Evolutionary conservation across 2,797 vertebrate species (phyloP).

Genomic region (Notolepis coatsorum): DNA sequence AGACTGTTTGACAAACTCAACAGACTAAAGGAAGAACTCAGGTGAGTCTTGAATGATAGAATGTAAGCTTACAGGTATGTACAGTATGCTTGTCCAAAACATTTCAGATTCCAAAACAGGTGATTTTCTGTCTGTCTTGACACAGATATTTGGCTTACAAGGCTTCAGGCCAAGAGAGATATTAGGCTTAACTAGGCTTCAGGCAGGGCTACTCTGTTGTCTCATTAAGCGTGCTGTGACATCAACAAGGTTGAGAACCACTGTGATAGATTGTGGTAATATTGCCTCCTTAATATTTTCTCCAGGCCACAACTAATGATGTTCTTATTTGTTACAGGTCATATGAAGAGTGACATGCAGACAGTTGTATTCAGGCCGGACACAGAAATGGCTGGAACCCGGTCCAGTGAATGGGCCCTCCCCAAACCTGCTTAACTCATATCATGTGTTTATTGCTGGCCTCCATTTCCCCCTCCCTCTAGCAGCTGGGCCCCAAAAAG

Average conservation of each 20-base stretch:
- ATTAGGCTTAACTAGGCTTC: too few relatives aligned
- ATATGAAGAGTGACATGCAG: constrained; percentile 49
- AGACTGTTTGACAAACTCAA: constrained; percentile 80
- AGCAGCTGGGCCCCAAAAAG: too few relatives aligned
- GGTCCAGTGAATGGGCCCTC: too few relatives aligned
- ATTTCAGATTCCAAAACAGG: neutral
- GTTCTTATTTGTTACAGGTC: constrained; percentile 56
- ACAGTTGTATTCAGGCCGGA: constrained; percentile 14
- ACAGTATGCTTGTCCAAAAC: neutral
- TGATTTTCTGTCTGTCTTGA: neutral
- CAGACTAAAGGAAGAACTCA: constrained; percentile 74
- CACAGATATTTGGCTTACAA: too few relatives aligned
- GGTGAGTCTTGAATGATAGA: constrained; percentile 54
- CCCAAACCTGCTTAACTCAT: too few relatives aligned
- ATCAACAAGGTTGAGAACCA: neutral
- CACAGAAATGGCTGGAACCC: neutral
- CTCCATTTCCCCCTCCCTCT: neutral
- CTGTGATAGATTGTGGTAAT: neutral
- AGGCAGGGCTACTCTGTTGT: too few relatives aligned
- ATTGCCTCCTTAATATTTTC: neutral
- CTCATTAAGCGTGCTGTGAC: too few relatives aligned
- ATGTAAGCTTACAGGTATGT: neutral
- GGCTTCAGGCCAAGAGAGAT: too few relatives aligned
- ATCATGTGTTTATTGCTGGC: too few relatives aligned
- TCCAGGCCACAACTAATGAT: neutral